A percentile compares a stretch with the other conserved stretches of the same genome.
These are phyloP conservation scores for Heloderma charlesbogerti DNA, from an alignment of 2,113 vertebrate species.

Conservation along the genomic window DNA sequence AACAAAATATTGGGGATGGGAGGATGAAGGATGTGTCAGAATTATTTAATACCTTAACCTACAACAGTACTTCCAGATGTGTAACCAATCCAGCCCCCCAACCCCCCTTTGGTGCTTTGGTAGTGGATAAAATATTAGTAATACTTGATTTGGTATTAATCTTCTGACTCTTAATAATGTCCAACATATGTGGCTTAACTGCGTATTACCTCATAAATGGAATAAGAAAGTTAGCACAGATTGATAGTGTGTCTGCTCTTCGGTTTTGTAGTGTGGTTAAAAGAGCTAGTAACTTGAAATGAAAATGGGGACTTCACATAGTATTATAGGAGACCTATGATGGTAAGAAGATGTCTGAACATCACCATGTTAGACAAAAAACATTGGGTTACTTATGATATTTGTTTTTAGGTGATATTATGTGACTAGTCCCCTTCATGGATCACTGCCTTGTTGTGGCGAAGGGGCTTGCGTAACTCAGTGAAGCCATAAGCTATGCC, in stretches of 20 bases:
- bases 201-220: conserved; percentile 38
- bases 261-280: conserved; percentile 26
- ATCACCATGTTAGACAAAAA: background rate
- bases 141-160: conserved; percentile 9
- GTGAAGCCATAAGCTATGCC: no score
- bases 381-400: background rate
- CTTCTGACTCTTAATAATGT: background rate
- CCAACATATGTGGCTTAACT: background rate
- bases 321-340: background rate
- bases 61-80: fast-evolving
- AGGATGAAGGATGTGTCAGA: background rate
- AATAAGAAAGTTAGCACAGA: conserved; percentile 52
- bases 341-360: background rate
- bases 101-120: fast-evolving
- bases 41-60: background rate
- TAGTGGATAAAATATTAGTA: background rate
- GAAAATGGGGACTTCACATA: background rate
- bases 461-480: no score
- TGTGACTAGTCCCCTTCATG: no score
- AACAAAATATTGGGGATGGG: background rate
- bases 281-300: conserved; percentile 28
- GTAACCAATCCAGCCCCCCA: background rate
- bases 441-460: no score
- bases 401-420: background rate
- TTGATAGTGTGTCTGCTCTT: conserved; percentile 27